Percentiles rank a stretch among this genome's conserved stretches.
phyloP scores from a whole-genome alignment of 2,888 invertebrate species.

The Parapristionchus giblindavisi region DNA sequence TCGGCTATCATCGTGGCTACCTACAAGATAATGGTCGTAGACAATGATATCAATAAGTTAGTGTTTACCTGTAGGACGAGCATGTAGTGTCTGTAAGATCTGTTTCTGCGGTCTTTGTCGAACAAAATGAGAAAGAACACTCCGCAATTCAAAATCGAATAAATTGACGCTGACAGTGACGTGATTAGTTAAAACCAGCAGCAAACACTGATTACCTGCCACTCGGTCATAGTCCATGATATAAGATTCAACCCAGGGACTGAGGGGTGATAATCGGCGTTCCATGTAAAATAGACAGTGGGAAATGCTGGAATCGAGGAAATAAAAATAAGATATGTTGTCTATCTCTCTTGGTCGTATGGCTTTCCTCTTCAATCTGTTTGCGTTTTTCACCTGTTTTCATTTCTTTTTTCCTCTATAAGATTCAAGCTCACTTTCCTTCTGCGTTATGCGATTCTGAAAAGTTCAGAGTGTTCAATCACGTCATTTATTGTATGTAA shows the following conservation, averaged over 20 bases:
- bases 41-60: background rate
- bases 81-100: conserved; percentile 23
- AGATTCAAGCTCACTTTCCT: no score
- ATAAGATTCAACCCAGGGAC: background rate
- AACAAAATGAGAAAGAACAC: conserved; percentile 24
- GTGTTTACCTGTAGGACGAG: conserved; percentile 8
- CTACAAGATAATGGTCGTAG: background rate
- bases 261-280: no score
- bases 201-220: background rate
- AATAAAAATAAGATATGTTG: no score
- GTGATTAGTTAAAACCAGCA: background rate
- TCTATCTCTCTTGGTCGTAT: no score
- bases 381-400: no score
- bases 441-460: no score
- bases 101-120: conserved; percentile 26
- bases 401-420: no score
- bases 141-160: background rate
- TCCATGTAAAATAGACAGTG: no score
- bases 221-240: conserved; percentile 8
- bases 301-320: no score
- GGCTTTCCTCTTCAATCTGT: no score
- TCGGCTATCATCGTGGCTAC: conserved; percentile 7
- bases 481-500: no score
- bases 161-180: background rate
- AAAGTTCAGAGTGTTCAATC: no score